Percentiles rank a stretch among this genome's conserved stretches.
Evolutionary conservation across 1,140 invertebrate genomes (phyloP).

Genomic region (Notospermus geniculatus): DNA sequence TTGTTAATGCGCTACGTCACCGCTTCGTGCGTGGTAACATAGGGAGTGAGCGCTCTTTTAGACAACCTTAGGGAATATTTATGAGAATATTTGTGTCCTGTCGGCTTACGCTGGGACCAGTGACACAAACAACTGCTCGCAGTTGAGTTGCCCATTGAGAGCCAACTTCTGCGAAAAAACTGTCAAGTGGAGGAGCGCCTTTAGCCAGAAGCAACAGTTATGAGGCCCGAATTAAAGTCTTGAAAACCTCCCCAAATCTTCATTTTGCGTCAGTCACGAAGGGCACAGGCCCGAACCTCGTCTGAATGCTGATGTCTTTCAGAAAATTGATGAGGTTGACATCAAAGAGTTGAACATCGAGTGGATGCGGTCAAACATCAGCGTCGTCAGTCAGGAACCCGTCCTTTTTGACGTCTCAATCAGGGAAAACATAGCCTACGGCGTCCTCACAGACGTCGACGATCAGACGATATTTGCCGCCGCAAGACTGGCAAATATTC

Average conservation of each 20-base stretch:
- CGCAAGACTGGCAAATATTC: slow-evolving; percentile 67
- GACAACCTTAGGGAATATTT: not conserved
- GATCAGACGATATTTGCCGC: slow-evolving; percentile 69
- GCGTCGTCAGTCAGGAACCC: slow-evolving; percentile 80
- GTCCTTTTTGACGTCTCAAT: slow-evolving; percentile 84
- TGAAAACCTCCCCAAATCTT: no score
- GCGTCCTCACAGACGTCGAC: slow-evolving; percentile 64
- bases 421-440: slow-evolving; percentile 84
- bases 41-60: not conserved
- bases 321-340: slow-evolving; percentile 58
- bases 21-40: no score
- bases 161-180: no score
- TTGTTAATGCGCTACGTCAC: no score
- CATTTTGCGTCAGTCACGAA: no score
- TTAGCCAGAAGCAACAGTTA: not conserved
- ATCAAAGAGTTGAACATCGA: slow-evolving; percentile 54
- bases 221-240: not conserved
- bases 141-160: no score
- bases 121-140: no score
- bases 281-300: no score
- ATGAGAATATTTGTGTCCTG: not conserved
- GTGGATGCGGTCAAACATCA: slow-evolving; percentile 63
- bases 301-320: slow-evolving; percentile 55
- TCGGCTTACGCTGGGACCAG: no score
- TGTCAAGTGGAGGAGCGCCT: not conserved